phyloP scores from a whole-genome alignment of 1,140 invertebrate species.

The Diorhabda carinulata region DNA sequence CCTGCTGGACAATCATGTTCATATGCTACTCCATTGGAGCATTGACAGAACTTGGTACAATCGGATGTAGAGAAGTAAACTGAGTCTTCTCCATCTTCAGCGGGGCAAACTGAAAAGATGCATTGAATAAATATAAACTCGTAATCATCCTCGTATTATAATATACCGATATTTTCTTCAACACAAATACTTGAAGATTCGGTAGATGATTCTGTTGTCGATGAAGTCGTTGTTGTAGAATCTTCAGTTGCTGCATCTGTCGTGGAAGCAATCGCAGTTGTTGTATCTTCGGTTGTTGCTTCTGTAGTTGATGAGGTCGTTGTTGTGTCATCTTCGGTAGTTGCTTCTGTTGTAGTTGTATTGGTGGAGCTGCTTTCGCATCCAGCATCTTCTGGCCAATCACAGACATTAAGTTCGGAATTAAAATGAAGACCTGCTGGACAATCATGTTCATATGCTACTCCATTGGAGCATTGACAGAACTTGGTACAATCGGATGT shows the following conservation, averaged over 20 bases:
- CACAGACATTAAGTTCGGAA: background rate
- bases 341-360: background rate
- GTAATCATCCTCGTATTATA: background rate
- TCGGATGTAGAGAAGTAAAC: background rate
- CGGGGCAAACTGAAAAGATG: slow-evolving; percentile 4
- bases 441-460: background rate
- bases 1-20: slow-evolving; percentile 49
- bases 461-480: background rate
- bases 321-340: background rate
- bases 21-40: slow-evolving; percentile 49
- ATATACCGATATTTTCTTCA: background rate
- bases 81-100: background rate
- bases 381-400: slow-evolving; percentile 3
- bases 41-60: slow-evolving; percentile 57
- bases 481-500: background rate
- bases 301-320: background rate
- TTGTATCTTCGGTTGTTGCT: background rate
- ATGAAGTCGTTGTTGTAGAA: background rate
- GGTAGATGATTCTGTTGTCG: background rate
- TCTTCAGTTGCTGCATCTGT: background rate
- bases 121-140: background rate
- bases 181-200: background rate
- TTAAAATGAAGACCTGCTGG: background rate
- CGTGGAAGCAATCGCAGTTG: background rate
- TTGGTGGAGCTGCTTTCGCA: slow-evolving; percentile 33